phyloP scores from a whole-genome alignment of 2,888 invertebrate species.

The Volucella zonaria region DNA sequence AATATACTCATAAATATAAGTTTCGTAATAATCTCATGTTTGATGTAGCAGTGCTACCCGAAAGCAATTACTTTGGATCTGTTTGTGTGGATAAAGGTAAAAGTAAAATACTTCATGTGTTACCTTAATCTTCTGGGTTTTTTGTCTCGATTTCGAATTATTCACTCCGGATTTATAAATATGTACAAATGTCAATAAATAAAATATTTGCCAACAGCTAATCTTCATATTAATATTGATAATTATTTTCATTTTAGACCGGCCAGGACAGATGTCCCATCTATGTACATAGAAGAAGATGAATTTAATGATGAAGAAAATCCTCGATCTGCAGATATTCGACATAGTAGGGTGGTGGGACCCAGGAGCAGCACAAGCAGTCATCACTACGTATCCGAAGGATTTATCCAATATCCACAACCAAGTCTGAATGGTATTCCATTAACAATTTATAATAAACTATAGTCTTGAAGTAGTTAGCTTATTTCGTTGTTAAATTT shows the following conservation, averaged over 20 bases:
- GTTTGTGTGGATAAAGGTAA: slow-evolving; percentile 15
- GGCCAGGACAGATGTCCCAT: slow-evolving; percentile 82
- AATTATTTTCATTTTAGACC: slow-evolving; percentile 78
- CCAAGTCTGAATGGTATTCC: slow-evolving; percentile 83
- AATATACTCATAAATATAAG: neutral
- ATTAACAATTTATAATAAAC: slow-evolving; percentile 81
- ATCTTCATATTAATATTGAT: slow-evolving; percentile 23
- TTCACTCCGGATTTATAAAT: neutral
- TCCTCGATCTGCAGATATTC: slow-evolving; percentile 76
- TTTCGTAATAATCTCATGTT: slow-evolving; percentile 14
- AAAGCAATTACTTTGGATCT: neutral
- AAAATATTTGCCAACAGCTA: neutral
- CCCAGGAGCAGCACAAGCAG: slow-evolving; percentile 77
- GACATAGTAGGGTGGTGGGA: slow-evolving; percentile 77
- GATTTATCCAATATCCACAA: slow-evolving; percentile 83
- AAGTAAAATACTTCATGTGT: slow-evolving; percentile 15
- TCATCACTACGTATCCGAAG: slow-evolving; percentile 82
- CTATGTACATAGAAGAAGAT: slow-evolving; percentile 83
- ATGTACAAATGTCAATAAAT: neutral
- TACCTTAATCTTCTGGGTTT: neutral
- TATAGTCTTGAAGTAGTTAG: slow-evolving; percentile 76
- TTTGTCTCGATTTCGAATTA: no score
- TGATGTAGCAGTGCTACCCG: slow-evolving; percentile 9
- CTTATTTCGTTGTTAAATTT: slow-evolving; percentile 32
- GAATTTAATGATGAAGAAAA: slow-evolving; percentile 82